phyloP scores from a whole-genome alignment of 53 echinoderm and acorn worm species.

The Holothuria leucospilota region DNA sequence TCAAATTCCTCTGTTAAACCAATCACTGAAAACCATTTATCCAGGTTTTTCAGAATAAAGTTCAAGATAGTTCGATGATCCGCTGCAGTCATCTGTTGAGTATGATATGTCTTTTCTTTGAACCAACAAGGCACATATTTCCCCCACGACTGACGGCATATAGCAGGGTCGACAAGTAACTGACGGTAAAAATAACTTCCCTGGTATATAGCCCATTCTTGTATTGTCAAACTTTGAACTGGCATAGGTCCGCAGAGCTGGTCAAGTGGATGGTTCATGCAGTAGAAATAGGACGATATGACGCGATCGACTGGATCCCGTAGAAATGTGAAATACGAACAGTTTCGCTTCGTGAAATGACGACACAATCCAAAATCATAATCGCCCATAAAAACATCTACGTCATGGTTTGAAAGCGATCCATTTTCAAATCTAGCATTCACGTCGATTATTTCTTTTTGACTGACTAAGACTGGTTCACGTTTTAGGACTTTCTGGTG shows the following conservation, averaged over 20 bases:
- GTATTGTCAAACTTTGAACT: slow-evolving; percentile 64
- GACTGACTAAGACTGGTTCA: not conserved
- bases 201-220: slow-evolving; percentile 86
- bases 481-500: not conserved
- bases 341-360: slow-evolving; percentile 43
- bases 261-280: slow-evolving; percentile 63
- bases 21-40: slow-evolving; percentile 83
- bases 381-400: slow-evolving; percentile 65
- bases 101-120: slow-evolving; percentile 63
- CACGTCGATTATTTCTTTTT: too few relatives aligned
- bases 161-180: slow-evolving; percentile 67
- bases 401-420: too few relatives aligned
- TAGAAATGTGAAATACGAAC: slow-evolving; percentile 85
- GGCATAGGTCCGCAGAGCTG: slow-evolving; percentile 72
- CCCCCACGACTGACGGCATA: slow-evolving; percentile 52
- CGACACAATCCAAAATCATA: slow-evolving; percentile 84
- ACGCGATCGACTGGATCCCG: slow-evolving; percentile 77
- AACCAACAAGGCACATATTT: slow-evolving; percentile 74
- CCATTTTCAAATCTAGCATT: too few relatives aligned
- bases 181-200: slow-evolving; percentile 85
- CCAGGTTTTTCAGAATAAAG: slow-evolving; percentile 72
- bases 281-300: slow-evolving; percentile 79
- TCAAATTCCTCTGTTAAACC: slow-evolving; percentile 79
- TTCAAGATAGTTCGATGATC: slow-evolving; percentile 56
- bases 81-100: slow-evolving; percentile 31